Conservation (phyloP, 92 coral and sea anemone genomes). For the Zoanthus sociatus region DNA sequence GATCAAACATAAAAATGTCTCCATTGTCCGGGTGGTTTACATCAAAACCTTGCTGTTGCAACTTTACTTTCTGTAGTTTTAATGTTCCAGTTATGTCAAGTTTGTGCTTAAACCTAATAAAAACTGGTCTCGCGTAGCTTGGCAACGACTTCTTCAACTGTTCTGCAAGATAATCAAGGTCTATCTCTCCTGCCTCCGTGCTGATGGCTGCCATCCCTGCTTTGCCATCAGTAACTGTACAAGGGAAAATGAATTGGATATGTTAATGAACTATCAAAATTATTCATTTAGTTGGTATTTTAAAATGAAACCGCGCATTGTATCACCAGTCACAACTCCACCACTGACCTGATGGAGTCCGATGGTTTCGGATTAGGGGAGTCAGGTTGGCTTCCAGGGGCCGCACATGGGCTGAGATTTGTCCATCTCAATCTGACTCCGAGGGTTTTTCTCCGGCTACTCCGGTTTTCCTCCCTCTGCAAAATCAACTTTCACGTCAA, state of each 20-base stretch:
- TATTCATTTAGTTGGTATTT: too few relatives aligned
- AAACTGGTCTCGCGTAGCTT: conserved; percentile 87
- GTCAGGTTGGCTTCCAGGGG: too few relatives aligned
- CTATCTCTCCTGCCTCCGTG: conserved; percentile 67
- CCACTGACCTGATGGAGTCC: too few relatives aligned
- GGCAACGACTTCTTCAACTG: conserved; percentile 75
- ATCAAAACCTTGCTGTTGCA: conserved; percentile 87
- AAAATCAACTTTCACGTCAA: too few relatives aligned
- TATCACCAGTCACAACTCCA: too few relatives aligned
- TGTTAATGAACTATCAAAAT: too few relatives aligned
- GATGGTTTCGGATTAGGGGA: too few relatives aligned
- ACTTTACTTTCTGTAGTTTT: conserved; percentile 86
- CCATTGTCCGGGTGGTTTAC: conserved; percentile 60
- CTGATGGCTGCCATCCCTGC: conserved; percentile 97
- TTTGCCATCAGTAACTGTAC: conserved; percentile 83
- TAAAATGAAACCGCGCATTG: too few relatives aligned
- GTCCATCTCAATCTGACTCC: too few relatives aligned
- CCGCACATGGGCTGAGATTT: too few relatives aligned
- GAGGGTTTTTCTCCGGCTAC: too few relatives aligned
- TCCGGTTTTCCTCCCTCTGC: too few relatives aligned
- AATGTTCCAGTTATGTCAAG: conserved; percentile 90
- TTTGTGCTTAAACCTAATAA: conserved; percentile 75
- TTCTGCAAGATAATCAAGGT: conserved; percentile 59
- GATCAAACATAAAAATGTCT: conserved; percentile 70
- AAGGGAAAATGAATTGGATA: neutral